phyloP scores from a whole-genome alignment of 2,113 vertebrate species.

The Benitochromis conjunctus region DNA sequence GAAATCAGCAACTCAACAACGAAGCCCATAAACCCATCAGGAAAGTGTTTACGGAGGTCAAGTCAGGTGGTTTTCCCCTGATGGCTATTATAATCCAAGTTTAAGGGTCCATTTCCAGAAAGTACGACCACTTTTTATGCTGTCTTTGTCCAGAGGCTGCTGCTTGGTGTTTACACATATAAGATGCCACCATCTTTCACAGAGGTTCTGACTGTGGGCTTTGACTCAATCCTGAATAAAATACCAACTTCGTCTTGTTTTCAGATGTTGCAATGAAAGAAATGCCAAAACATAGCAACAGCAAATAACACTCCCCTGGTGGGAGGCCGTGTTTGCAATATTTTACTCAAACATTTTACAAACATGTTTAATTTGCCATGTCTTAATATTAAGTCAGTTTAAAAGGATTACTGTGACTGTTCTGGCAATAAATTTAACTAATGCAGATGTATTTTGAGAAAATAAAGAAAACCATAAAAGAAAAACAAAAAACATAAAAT shows the following conservation, averaged over 20 bases:
- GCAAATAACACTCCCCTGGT: not conserved
- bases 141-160: no score
- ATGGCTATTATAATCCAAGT: not conserved
- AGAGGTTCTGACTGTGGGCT: not conserved
- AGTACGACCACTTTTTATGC: rapidly evolving
- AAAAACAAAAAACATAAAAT: not conserved
- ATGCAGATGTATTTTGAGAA: rapidly evolving
- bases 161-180: no score
- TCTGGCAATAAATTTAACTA: not conserved
- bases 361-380: not conserved
- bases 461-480: not conserved
- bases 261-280: not conserved
- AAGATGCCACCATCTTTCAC: not conserved
- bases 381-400: not conserved
- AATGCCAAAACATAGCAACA: not conserved
- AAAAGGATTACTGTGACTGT: not conserved
- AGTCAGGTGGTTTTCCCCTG: not conserved
- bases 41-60: not conserved
- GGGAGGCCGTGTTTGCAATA: not conserved
- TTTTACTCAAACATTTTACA: not conserved
- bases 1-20: not conserved
- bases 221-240: not conserved
- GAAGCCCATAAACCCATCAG: not conserved
- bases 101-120: not conserved
- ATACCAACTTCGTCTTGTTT: not conserved